Conservation (phyloP, 2,797 vertebrate genomes). For the Prionace glauca region DNA sequence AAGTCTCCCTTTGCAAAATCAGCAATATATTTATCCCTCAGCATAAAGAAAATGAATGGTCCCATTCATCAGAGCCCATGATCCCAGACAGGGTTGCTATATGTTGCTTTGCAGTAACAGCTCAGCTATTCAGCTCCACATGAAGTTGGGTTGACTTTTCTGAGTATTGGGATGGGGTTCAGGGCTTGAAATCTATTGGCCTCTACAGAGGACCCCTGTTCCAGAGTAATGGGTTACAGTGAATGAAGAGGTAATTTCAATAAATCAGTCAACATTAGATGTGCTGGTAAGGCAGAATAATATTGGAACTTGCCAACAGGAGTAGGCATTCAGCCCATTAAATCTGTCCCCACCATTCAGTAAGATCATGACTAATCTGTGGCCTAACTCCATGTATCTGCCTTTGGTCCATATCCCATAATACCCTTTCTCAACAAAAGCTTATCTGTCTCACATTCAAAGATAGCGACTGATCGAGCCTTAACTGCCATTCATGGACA, state of each 20-base stretch:
- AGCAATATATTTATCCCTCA: neutral
- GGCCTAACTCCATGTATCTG: no score
- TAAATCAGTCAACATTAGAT: neutral
- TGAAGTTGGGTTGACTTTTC: neutral
- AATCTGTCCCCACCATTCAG: no score
- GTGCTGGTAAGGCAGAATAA: neutral
- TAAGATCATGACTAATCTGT: no score
- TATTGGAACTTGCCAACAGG: no score
- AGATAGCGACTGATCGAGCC: no score
- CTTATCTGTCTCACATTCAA: no score
- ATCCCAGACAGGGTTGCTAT: neutral
- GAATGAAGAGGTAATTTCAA: neutral
- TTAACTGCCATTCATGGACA: no score
- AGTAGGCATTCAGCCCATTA: no score
- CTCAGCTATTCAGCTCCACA: neutral
- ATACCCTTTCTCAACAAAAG: no score
- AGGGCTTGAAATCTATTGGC: neutral
- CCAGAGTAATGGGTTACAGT: neutral
- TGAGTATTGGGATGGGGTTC: neutral
- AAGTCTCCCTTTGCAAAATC: neutral
- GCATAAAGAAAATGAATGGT: neutral
- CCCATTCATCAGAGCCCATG: neutral
- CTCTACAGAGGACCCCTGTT: neutral
- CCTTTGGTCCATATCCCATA: no score
- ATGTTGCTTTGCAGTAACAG: neutral